Percentiles rank a stretch among this genome's conserved stretches.
Conservation (phyloP, 2,888 invertebrate genomes). For the Heliothis peltigera region DNA sequence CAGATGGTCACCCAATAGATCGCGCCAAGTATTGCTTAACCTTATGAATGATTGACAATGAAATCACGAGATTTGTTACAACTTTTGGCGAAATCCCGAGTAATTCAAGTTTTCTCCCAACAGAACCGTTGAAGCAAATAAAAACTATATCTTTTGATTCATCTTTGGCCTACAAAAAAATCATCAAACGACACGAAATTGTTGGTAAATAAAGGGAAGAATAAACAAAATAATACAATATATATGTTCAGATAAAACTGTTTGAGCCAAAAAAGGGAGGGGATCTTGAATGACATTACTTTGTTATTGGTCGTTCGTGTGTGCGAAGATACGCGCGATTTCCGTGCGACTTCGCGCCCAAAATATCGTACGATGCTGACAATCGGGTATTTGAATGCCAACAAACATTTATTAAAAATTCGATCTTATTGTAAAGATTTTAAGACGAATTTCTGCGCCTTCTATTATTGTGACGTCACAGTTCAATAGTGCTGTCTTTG, state of each 20-base stretch:
- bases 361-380: slow-evolving; percentile 42
- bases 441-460: too few species aligned
- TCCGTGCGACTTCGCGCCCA: slow-evolving; percentile 46
- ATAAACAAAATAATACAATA: slow-evolving; percentile 57
- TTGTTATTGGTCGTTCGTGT: slow-evolving; percentile 64
- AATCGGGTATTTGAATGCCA: too few species aligned
- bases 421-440: too few species aligned
- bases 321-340: slow-evolving; percentile 60
- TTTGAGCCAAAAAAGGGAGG: slow-evolving; percentile 48
- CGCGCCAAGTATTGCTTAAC: too few species aligned
- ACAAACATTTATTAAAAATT: too few species aligned
- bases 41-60: too few species aligned
- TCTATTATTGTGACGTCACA: too few species aligned
- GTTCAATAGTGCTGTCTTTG: too few species aligned
- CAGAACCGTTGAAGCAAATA: slow-evolving; percentile 48
- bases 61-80: too few species aligned
- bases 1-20: too few species aligned
- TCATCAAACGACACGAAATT: slow-evolving; percentile 34
- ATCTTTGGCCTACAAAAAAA: slow-evolving; percentile 42
- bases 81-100: slow-evolving; percentile 9
- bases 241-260: slow-evolving; percentile 52
- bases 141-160: slow-evolving; percentile 36
- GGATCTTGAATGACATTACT: slow-evolving; percentile 56
- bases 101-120: slow-evolving; percentile 22
- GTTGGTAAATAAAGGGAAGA: slow-evolving; percentile 39